These are phyloP conservation scores for Formicarius rufipectus DNA, from an alignment of 2,113 vertebrate species.

Conservation along the genomic window DNA sequence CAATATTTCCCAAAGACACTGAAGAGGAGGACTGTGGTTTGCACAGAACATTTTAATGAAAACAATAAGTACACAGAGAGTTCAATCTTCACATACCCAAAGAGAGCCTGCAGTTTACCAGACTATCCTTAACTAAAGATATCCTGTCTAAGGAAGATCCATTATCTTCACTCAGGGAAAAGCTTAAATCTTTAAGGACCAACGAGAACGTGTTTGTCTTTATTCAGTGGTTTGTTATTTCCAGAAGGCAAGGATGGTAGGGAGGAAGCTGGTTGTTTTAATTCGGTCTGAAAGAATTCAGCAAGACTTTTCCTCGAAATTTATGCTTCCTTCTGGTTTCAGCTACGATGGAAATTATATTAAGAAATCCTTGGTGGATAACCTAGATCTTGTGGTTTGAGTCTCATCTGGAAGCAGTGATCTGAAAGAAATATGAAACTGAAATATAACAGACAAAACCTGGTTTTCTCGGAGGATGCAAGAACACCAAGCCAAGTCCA, in stretches of 20 bases:
- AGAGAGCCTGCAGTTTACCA: not conserved
- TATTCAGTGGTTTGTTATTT: conserved; percentile 4
- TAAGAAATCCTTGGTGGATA: conserved; percentile 46
- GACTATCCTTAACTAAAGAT: not conserved
- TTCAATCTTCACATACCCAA: not conserved
- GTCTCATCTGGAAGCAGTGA: not conserved
- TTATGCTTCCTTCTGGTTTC: conserved; percentile 12
- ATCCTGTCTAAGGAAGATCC: not conserved
- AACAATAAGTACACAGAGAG: not conserved
- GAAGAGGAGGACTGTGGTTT: not conserved
- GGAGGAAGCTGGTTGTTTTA: conserved; percentile 39
- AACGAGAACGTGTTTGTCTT: not conserved
- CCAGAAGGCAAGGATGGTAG: conserved; percentile 16
- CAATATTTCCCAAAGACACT: not conserved
- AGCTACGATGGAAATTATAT: conserved; percentile 30
- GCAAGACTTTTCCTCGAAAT: not conserved
- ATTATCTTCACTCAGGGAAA: conserved; percentile 12
- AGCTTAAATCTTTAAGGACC: not conserved
- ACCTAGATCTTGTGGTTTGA: conserved; percentile 11
- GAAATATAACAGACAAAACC: not conserved
- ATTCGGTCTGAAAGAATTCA: conserved; percentile 36
- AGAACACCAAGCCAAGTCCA: not conserved
- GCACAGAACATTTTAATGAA: not conserved
- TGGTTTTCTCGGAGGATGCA: not conserved
- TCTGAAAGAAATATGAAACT: not conserved